Percentiles rank a stretch among this genome's conserved stretches.
phyloP scores from a whole-genome alignment of 2,113 vertebrate genomes.

The Xenopus tropicalis region UCB_Xtro_10.0 CM004444.2:59785501-59786000 shows the following conservation, averaged over 20 bases:
- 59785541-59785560: slow-evolving; percentile 29
- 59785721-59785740: not conserved
- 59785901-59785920: too few relatives aligned
- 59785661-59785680: slow-evolving; percentile 19
- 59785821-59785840: too few relatives aligned
- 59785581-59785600: slow-evolving; percentile 40
- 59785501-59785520: slow-evolving; percentile 8
- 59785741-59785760: not conserved
- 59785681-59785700: slow-evolving; percentile 17
- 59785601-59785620: slow-evolving; percentile 33
- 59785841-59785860: not conserved
- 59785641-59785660: slow-evolving; percentile 34
- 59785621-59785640: slow-evolving; percentile 23
- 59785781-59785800: not conserved
- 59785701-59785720: slow-evolving; percentile 14
- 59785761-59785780: not conserved
- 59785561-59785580: slow-evolving; percentile 34
- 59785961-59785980: too few relatives aligned
- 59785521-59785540: slow-evolving; percentile 20
- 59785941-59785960: too few relatives aligned
- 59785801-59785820: not conserved
- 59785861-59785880: not conserved
- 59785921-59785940: too few relatives aligned
- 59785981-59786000: too few relatives aligned
- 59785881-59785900: too few relatives aligned